Conservation (phyloP, 2,888 invertebrate species). For the Callinectes sapidus region DNA sequence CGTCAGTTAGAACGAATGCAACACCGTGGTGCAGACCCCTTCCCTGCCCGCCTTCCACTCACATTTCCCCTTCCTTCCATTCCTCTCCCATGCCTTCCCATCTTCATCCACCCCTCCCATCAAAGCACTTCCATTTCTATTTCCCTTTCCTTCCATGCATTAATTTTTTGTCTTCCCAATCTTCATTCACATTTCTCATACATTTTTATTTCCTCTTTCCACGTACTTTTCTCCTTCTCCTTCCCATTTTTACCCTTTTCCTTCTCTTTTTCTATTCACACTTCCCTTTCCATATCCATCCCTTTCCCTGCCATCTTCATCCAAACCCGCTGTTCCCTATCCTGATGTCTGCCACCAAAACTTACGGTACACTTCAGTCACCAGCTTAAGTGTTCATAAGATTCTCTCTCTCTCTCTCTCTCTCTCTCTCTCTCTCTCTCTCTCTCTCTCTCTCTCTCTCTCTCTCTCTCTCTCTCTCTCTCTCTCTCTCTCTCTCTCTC, state of each 20-base stretch:
- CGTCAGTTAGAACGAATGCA: background rate
- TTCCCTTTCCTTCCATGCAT: background rate
- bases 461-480: too few relatives aligned
- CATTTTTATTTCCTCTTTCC: background rate
- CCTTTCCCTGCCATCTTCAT: background rate
- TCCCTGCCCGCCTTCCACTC: background rate
- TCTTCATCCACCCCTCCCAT: background rate
- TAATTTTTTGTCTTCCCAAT: background rate
- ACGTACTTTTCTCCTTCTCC: background rate
- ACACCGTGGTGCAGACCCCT: too few relatives aligned
- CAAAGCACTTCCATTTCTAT: background rate
- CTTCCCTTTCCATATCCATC: background rate
- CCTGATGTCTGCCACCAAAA: background rate
- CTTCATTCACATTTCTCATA: background rate
- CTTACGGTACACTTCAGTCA: too few relatives aligned
- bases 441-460: too few relatives aligned
- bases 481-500: too few relatives aligned
- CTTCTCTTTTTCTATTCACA: background rate
- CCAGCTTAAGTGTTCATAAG: too few relatives aligned
- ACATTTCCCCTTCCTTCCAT: too few relatives aligned
- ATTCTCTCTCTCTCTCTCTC: too few relatives aligned
- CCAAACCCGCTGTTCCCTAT: too few relatives aligned
- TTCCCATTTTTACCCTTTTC: background rate
- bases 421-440: too few relatives aligned
- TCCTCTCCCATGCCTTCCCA: background rate